A percentile compares a stretch with the other conserved stretches of the same genome.
Conservation (phyloP, 1,140 invertebrate genomes). For the Cecropterus lyciades region DNA sequence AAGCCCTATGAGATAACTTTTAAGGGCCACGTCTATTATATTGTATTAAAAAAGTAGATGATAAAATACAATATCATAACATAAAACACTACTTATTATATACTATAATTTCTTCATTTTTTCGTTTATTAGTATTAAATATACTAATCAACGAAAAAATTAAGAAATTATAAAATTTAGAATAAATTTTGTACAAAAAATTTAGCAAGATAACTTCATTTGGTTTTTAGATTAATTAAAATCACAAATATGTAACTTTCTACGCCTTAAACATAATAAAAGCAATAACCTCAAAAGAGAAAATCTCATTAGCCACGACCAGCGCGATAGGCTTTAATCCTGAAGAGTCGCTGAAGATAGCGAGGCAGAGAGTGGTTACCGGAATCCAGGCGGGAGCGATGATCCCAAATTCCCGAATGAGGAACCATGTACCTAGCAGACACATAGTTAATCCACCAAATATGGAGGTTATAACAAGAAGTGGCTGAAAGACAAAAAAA, state of each 20-base stretch:
- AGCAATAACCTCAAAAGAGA: slow-evolving; percentile 68
- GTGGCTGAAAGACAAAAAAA: slow-evolving; percentile 48
- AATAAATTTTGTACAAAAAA: too few species aligned
- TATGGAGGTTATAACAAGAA: slow-evolving; percentile 57
- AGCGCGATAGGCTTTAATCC: slow-evolving; percentile 67
- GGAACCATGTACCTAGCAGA: slow-evolving; percentile 65
- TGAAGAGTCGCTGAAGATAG: slow-evolving; percentile 71
- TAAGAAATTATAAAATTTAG: too few species aligned
- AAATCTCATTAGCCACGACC: slow-evolving; percentile 66
- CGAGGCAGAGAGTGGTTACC: slow-evolving; percentile 59
- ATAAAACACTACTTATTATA: too few species aligned
- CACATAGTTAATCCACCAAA: slow-evolving; percentile 70
- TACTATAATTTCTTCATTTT: too few species aligned
- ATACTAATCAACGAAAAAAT: too few species aligned
- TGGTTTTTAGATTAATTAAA: too few species aligned
- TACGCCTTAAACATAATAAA: slow-evolving; percentile 3
- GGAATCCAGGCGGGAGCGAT: slow-evolving; percentile 60
- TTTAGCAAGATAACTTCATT: too few species aligned
- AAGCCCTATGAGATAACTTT: too few species aligned
- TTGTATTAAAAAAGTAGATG: too few species aligned
- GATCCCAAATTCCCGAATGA: slow-evolving; percentile 45
- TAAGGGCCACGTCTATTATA: too few species aligned
- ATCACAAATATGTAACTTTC: neutral
- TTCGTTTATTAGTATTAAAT: too few species aligned
- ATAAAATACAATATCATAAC: too few species aligned